phyloP scores from a whole-genome alignment of 2,113 vertebrate genomes.

The Osmerus eperlanus region DNA sequence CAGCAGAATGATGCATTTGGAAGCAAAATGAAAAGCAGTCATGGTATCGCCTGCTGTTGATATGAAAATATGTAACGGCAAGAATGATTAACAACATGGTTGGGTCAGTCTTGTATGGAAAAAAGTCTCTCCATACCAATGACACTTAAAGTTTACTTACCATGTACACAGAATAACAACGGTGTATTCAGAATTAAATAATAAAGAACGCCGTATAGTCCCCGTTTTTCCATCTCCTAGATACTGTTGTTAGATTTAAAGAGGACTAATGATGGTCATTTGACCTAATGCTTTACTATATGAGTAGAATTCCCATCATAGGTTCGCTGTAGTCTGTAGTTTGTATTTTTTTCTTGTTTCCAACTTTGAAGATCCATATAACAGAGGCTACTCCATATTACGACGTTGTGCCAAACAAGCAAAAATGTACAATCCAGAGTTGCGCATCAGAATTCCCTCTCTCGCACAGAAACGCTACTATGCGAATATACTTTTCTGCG shows the following conservation, averaged over 20 bases:
- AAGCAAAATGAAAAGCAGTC: background rate
- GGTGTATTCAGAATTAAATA: constrained; percentile 80
- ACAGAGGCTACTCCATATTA: constrained; percentile 36
- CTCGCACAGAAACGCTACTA: constrained; percentile 9
- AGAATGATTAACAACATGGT: background rate
- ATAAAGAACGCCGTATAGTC: constrained; percentile 76
- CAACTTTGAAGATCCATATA: constrained; percentile 33
- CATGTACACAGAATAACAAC: constrained; percentile 76
- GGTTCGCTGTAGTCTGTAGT: constrained; percentile 13
- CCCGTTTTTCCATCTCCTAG: constrained; percentile 84
- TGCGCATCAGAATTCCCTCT: constrained; percentile 23
- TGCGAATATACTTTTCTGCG: constrained; percentile 16
- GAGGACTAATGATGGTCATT: constrained; percentile 54
- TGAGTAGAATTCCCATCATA: constrained; percentile 66
- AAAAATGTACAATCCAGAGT: constrained; percentile 50
- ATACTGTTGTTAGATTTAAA: constrained; percentile 59
- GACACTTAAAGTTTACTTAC: constrained; percentile 76
- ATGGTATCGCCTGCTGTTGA: too few species aligned
- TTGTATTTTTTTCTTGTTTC: background rate
- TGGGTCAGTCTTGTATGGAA: background rate
- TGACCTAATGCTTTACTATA: constrained; percentile 45
- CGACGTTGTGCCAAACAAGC: constrained; percentile 38
- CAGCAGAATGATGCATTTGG: background rate
- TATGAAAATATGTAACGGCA: background rate
- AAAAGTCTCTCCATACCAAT: background rate